Evolutionary conservation across 2,888 invertebrate genomes (phyloP).

Genomic region (Altica lythri): DNA sequence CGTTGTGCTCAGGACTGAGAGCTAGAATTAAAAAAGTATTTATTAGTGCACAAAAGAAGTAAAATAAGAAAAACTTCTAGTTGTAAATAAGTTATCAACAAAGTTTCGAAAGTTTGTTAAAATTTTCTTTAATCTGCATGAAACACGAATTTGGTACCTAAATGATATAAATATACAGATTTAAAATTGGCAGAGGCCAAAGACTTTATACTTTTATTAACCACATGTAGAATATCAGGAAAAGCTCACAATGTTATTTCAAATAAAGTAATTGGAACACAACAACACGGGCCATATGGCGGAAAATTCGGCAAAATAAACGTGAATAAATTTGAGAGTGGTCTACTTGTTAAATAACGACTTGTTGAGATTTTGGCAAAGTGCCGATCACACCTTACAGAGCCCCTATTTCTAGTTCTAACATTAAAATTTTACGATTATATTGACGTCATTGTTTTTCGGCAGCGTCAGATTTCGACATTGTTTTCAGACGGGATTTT

Average conservation of each 20-base stretch:
- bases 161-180: too few relatives aligned
- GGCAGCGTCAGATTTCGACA: too few relatives aligned
- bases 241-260: constrained; percentile 18
- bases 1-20: constrained; percentile 55
- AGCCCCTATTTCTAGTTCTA: constrained; percentile 46
- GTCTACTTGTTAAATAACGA: constrained; percentile 31
- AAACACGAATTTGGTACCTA: too few relatives aligned
- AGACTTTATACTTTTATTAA: constrained; percentile 10
- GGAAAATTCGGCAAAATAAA: constrained; percentile 18
- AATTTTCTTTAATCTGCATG: not conserved
- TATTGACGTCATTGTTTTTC: constrained; percentile 30
- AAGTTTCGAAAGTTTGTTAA: too few relatives aligned
- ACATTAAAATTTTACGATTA: constrained; percentile 32
- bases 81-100: too few relatives aligned
- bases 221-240: constrained; percentile 23
- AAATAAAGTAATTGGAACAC: constrained; percentile 9
- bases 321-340: constrained; percentile 33
- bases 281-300: constrained; percentile 8
- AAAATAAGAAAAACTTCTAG: too few relatives aligned
- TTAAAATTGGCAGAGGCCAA: not conserved
- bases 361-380: constrained; percentile 54
- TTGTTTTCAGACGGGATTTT: too few relatives aligned
- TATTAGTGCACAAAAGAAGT: too few relatives aligned
- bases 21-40: constrained; percentile 45
- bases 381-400: constrained; percentile 55